phyloP scores from a whole-genome alignment of 2,113 vertebrate species.

The Litocranius walleri region DNA sequence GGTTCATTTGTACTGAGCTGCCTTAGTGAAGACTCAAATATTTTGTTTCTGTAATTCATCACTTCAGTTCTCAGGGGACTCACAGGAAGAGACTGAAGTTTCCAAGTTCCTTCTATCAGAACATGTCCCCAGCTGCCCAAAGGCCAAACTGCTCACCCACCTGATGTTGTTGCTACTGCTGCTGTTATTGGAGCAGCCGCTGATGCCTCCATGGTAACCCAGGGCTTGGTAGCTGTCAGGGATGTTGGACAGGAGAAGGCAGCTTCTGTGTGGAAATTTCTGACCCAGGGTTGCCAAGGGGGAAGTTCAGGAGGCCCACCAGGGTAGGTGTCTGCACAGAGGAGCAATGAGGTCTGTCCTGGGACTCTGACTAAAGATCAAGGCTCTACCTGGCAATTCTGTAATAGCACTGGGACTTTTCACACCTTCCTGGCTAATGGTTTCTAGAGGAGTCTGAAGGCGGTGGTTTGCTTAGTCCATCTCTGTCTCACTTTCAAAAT shows the following conservation, averaged over 20 bases:
- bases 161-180: neutral
- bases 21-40: neutral
- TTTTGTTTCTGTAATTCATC: neutral
- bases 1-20: neutral
- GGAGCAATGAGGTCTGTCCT: neutral
- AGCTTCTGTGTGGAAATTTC: neutral
- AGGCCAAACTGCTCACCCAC: neutral
- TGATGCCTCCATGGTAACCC: neutral
- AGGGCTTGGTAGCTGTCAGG: neutral
- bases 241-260: neutral
- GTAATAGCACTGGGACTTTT: neutral
- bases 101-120: neutral
- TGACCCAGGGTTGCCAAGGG: neutral
- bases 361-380: neutral
- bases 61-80: neutral
- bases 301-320: neutral
- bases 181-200: neutral
- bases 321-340: neutral
- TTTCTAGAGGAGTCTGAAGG: neutral
- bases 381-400: neutral
- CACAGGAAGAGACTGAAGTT: neutral
- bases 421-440: neutral
- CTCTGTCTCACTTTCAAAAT: neutral
- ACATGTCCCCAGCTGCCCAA: neutral
- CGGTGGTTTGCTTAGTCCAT: neutral